These are phyloP conservation scores for Myotis lucifugus DNA, from an alignment of 2,113 vertebrate species.

Conservation along the genomic window DNA sequence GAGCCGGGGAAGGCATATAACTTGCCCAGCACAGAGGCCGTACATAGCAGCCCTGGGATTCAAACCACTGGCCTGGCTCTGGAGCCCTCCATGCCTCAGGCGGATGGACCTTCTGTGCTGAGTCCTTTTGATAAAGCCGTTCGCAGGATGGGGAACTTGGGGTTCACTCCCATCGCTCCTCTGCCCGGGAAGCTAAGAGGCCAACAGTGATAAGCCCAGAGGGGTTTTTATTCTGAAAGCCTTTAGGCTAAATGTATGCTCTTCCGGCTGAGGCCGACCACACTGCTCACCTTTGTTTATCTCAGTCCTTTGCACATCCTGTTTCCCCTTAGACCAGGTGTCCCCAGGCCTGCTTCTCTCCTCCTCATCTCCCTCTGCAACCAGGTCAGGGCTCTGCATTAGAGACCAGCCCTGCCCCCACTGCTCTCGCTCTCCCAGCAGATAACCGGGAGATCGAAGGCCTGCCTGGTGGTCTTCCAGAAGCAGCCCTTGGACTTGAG, in stretches of 20 bases:
- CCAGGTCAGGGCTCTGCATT: background rate
- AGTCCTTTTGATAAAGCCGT: background rate
- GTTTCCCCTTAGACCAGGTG: background rate
- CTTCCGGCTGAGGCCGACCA: background rate
- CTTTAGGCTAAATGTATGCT: background rate
- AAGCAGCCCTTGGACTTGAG: background rate
- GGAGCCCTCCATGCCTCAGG: background rate
- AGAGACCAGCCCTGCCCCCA: too few relatives aligned
- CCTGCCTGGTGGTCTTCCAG: background rate
- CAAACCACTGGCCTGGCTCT: background rate
- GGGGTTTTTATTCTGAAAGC: background rate
- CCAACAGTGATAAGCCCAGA: background rate
- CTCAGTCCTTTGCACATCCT: background rate
- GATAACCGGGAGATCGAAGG: background rate
- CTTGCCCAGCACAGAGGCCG: background rate
- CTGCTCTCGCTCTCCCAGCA: background rate
- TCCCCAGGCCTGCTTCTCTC: background rate
- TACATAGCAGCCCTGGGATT: background rate
- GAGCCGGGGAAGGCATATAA: background rate
- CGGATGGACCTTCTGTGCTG: too few relatives aligned
- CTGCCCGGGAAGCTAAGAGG: background rate
- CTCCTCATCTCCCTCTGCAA: background rate
- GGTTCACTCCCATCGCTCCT: background rate
- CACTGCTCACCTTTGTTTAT: background rate
- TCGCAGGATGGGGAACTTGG: background rate